Base-by-base conservation (phyloP, 1,140 invertebrate genomes). In the Eriocheir sinensis region DNA sequence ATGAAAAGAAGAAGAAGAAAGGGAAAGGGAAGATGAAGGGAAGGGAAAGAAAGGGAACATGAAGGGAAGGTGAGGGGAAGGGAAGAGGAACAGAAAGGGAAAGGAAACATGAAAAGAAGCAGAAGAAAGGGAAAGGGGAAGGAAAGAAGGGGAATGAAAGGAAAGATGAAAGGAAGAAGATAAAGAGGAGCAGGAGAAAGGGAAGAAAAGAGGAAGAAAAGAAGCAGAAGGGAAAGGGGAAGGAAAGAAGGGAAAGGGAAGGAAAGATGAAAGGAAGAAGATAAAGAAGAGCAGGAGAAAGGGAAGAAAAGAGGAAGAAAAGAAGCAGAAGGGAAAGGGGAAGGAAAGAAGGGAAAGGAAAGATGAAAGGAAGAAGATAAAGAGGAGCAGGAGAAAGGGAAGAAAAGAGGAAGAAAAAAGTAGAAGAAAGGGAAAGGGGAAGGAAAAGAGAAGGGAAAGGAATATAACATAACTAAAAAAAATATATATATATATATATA, bases 401-500 rank as follows among this genome's bases (percentile, higher is more conserved):
- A 30, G 30, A 30, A 12, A 2, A 12, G 1, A 30, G 30, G 36
- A 30, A 32, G 36, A 3, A n/a, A 85, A 17, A 34, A n/a, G 0
- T 48, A 48, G 44, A 15, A 48, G 15, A 15, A 15, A 48, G 4
- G 44, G 44, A 48, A 8, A 48, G 44, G n/a, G n/a, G n/a, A n/a
- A n/a, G n/a, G n/a, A n/a, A 48, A 15, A 48, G 44, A 48, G 44
- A 48, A 48, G 44, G 15, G 44, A 8, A 15, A 48, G 44, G n/a
- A n/a, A n/a, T n/a, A n/a, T n/a, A n/a, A n/a, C n/a, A n/a, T n/a
- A n/a, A n/a, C n/a, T n/a, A n/a, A 72, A 12, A 72, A 12, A 72
- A 12, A 72, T 72, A 72, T 72, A 72, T 72, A 72, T 72, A 72
- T 72, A 72, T 72, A 72, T 72, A 72, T 72, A 72, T 72, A 72